A percentile compares a stretch with the other conserved stretches of the same genome.
Conservation (phyloP, 2,888 invertebrate genomes). For the Caenorhabditis angaria region DNA sequence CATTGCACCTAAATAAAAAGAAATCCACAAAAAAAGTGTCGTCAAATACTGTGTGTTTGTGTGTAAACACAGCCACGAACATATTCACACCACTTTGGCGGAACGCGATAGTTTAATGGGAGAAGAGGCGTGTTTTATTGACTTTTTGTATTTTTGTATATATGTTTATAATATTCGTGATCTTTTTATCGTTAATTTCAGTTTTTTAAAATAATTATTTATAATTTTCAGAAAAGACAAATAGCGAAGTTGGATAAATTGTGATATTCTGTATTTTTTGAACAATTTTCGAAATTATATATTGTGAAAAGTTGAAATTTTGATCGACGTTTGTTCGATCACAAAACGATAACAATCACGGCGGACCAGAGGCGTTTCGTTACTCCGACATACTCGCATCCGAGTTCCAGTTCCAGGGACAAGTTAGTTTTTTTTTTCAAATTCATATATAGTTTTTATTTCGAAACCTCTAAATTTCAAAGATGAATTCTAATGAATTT, state of each 20-base stretch:
- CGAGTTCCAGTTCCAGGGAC: constrained; percentile 26
- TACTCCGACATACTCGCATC: constrained; percentile 34
- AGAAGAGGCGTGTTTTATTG: background rate
- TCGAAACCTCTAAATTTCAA: background rate
- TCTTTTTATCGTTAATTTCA: background rate
- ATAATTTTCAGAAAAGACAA: background rate
- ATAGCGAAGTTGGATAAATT: background rate
- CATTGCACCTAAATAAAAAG: background rate
- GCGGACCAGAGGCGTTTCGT: constrained; percentile 44
- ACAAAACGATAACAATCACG: constrained; percentile 32
- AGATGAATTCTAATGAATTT: background rate
- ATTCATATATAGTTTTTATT: background rate
- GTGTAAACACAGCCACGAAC: constrained; percentile 33
- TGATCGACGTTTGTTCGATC: constrained; percentile 23
- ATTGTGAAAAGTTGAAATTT: background rate
- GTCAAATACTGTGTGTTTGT: background rate
- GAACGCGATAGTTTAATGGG: constrained; percentile 9
- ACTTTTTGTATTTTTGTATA: background rate
- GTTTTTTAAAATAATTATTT: background rate
- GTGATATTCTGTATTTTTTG: background rate
- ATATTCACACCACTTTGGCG: constrained; percentile 26
- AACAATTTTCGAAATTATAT: background rate
- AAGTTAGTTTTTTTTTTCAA: constrained; percentile 24
- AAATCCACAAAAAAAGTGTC: background rate
- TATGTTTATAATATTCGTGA: background rate